These are phyloP conservation scores for Gymnosoma rotundatum DNA, from an alignment of 2,888 invertebrate species.

Conservation along the genomic window DNA sequence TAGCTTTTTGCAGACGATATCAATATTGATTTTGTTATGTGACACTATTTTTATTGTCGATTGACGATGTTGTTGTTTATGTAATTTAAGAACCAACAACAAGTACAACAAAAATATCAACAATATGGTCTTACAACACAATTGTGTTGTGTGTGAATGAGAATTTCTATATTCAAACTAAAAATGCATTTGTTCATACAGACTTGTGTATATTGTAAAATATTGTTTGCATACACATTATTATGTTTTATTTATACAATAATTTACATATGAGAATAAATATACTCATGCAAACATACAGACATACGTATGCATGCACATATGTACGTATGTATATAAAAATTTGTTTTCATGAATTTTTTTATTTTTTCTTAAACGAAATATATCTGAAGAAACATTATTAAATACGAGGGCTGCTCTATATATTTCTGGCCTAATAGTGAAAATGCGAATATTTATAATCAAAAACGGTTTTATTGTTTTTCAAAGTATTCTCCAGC, in stretches of 20 bases:
- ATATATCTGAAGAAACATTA: constrained; percentile 11
- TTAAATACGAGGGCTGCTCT: no score
- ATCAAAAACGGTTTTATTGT: no score
- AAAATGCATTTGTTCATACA: constrained; percentile 10
- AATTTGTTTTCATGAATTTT: constrained; percentile 13
- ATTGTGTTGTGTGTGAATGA: constrained; percentile 34
- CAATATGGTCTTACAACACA: constrained; percentile 45
- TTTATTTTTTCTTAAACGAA: neutral
- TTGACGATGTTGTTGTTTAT: constrained; percentile 32
- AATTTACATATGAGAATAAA: constrained; percentile 34
- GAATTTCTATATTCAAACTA: constrained; percentile 44
- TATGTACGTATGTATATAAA: neutral
- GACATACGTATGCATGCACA: neutral
- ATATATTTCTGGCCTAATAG: no score
- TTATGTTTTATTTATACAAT: constrained; percentile 55
- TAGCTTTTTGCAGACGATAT: constrained; percentile 33
- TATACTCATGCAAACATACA: no score
- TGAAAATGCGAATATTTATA: no score
- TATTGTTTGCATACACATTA: constrained; percentile 49
- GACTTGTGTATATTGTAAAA: neutral
- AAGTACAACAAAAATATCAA: constrained; percentile 50
- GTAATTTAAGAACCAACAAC: constrained; percentile 62
- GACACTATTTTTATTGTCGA: constrained; percentile 46
- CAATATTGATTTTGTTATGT: constrained; percentile 64
- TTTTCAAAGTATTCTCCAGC: no score